Conservation (phyloP, 2,797 vertebrate species). For the Alauda arvensis region DNA sequence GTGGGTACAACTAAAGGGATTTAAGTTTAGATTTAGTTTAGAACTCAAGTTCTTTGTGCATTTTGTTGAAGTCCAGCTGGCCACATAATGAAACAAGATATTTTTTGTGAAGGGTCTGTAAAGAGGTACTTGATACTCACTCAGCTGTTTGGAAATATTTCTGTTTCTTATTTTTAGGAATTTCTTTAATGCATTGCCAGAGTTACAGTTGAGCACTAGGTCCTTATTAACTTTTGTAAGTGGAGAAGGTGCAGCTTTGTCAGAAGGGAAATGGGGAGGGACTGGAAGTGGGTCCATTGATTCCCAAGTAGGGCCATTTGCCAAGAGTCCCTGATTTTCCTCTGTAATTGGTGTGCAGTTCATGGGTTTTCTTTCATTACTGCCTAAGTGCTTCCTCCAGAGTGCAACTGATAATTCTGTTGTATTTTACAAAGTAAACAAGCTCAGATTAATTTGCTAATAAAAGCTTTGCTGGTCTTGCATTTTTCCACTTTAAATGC, state of each 20-base stretch:
- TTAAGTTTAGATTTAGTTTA: not conserved
- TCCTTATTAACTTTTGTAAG: not conserved
- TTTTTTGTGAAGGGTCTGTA: not conserved
- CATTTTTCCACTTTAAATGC: not conserved
- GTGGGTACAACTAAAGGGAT: not conserved
- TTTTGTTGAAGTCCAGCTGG: not conserved
- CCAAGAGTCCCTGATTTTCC: not conserved
- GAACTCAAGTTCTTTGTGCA: not conserved
- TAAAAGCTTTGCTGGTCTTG: conserved; percentile 33
- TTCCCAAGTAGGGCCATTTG: not conserved
- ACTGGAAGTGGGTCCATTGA: not conserved
- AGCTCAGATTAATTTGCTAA: conserved; percentile 14
- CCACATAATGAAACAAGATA: not conserved
- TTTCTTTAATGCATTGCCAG: not conserved
- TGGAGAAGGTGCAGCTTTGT: not conserved
- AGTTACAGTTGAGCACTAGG: not conserved
- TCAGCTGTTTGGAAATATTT: not conserved
- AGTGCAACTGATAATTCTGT: not conserved
- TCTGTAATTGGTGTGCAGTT: not conserved
- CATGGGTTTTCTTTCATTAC: not conserved
- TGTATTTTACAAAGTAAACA: conserved; percentile 10
- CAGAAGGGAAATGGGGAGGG: not conserved
- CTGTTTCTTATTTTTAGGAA: not conserved
- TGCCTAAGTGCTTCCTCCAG: not conserved
- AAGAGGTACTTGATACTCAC: not conserved